Base-by-base conservation (phyloP, 2,113 vertebrate genomes). In the Calonectris borealis region DNA sequence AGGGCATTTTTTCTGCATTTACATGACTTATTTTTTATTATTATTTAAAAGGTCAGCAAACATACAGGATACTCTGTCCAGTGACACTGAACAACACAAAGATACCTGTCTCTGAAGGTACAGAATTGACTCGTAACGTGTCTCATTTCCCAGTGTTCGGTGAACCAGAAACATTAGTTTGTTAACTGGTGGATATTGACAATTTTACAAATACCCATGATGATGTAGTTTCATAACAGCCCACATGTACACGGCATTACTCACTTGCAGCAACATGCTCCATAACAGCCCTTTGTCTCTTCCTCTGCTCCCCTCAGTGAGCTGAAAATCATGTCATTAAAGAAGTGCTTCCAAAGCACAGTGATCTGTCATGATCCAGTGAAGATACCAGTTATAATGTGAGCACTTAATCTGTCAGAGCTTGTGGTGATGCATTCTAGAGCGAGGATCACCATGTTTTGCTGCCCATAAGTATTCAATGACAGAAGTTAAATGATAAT, bases 241-340 rank as follows among this genome's bases (percentile, higher is more conserved):
- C 83, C 93, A 64, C 90, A 73, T 77, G 78, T 77, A 71, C 77
- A 93, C 5, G 4, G 48, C 51, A 87, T 94, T 83, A 83, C 75
- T 97, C 78, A 75, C 84, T 58, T 57, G 42, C 90, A 96, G 72
- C 91, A 91, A 82, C 84, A 81, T 44, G 78, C 69, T 85, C 87
- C 44, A 2, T 55, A 90, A 65, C 75, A 72, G 64, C 78, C n/a
- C 58, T 95, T 84, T 82, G 79, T 94, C 92, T 96, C 88, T 82
- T 82, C 78, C 72, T 87, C 91, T 78, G 84, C 42, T 96, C 85
- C 90, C 86, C 73, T 79, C 70, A 72, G 85, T 70, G 15, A 96
- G 95, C 93, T 95, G 78, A 97, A 97, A 98, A 96, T 98, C 95
- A 93, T 70, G 94, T 91, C 93, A 94, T 90, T 90, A 96, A 96